These are phyloP conservation scores for Pygoscelis antarcticus DNA, from an alignment of 2,113 vertebrate genomes.

Conservation along the genomic window DNA sequence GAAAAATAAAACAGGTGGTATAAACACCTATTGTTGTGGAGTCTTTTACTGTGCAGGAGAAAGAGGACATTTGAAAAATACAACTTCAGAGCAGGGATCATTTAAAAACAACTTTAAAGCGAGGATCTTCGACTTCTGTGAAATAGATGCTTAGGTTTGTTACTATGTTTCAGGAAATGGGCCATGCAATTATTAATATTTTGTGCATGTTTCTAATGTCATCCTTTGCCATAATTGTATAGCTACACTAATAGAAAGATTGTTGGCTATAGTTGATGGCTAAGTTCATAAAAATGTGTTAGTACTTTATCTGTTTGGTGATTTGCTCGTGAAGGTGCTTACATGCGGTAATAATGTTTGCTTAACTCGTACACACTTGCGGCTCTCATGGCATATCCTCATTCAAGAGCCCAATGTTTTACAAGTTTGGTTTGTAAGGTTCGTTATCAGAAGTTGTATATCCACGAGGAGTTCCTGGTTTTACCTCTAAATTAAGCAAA, in stretches of 20 bases:
- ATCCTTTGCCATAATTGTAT: background rate
- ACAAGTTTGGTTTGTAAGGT: background rate
- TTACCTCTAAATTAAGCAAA: background rate
- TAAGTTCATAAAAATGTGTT: background rate
- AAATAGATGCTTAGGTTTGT: background rate
- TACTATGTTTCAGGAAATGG: background rate
- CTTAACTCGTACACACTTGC: background rate
- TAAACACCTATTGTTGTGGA: constrained; percentile 51
- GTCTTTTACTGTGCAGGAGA: constrained; percentile 30
- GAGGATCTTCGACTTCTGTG: background rate
- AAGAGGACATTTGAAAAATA: background rate
- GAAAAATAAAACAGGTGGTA: constrained; percentile 75
- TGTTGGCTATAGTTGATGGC: background rate
- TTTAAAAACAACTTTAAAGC: background rate
- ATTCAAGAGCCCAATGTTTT: background rate
- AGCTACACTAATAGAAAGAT: background rate
- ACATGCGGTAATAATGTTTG: fast-evolving
- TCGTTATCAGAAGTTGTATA: background rate
- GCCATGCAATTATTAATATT: background rate
- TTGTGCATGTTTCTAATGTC: background rate
- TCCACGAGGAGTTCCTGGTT: background rate
- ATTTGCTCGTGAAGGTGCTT: background rate
- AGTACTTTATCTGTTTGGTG: background rate
- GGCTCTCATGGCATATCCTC: background rate
- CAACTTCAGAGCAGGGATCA: background rate